Conservation (phyloP, 2,797 vertebrate species). For the Rhynchotus rufescens region DNA sequence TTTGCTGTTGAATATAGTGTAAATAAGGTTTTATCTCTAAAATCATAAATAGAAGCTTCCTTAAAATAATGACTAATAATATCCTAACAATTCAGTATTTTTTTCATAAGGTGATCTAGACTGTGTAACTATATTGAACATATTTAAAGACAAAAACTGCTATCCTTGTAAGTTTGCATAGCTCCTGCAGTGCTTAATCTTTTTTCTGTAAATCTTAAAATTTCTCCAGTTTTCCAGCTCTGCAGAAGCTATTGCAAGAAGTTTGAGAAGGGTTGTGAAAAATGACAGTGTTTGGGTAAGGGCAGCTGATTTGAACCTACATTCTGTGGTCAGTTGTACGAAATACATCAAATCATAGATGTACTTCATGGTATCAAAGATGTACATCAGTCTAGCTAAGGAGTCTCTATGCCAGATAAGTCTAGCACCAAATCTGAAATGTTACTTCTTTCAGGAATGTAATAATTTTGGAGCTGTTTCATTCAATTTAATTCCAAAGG, state of each 20-base stretch:
- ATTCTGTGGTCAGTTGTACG: not conserved
- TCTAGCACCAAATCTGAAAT: not conserved
- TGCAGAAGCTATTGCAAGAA: not conserved
- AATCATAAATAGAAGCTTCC: not conserved
- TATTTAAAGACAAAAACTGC: not conserved
- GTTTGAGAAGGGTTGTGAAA: not conserved
- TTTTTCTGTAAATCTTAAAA: not conserved
- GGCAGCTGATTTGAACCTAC: not conserved
- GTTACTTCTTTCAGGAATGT: not conserved
- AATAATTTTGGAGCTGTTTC: not conserved
- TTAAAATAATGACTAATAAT: not conserved
- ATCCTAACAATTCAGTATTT: not conserved
- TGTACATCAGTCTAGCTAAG: not conserved
- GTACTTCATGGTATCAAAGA: not conserved
- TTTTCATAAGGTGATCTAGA: not conserved
- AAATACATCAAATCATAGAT: not conserved
- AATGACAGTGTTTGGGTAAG: not conserved
- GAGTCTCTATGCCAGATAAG: not conserved
- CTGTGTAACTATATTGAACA: not conserved
- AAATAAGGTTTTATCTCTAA: not conserved
- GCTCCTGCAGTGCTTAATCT: not conserved
- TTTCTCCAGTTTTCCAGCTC: not conserved
- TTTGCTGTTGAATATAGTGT: not conserved
- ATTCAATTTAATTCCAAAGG: not conserved
- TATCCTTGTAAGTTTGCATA: not conserved